Conservation (phyloP, 2,797 vertebrate genomes). For the Anomalospiza imberbis region DNA sequence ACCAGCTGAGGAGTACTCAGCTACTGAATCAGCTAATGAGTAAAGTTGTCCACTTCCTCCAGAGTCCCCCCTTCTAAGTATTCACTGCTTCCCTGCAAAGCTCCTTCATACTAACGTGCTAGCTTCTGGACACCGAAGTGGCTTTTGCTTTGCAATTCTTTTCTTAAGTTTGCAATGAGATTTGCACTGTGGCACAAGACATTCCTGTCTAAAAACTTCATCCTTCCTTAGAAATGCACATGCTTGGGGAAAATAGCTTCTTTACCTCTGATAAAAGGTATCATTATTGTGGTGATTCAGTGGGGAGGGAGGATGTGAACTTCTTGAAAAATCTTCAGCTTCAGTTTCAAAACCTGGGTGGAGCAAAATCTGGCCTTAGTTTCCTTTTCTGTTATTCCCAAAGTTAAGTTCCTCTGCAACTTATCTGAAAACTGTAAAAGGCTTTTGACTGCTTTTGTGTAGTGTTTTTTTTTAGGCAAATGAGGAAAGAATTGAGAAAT, state of each 20-base stretch:
- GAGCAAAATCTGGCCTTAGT: neutral
- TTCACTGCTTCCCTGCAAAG: neutral
- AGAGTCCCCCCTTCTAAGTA: constrained; percentile 23
- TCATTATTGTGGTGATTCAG: neutral
- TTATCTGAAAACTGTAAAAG: neutral
- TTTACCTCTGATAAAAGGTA: neutral
- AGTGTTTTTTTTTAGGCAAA: neutral
- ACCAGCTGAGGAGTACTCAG: constrained; percentile 49
- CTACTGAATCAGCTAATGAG: constrained; percentile 56
- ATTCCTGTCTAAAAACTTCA: neutral
- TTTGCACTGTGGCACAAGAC: neutral
- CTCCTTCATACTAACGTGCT: neutral
- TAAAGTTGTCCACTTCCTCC: constrained; percentile 33
- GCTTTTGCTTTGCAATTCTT: neutral
- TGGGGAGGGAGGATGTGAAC: neutral
- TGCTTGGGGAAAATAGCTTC: neutral
- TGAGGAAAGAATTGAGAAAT: neutral
- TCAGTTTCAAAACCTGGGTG: neutral
- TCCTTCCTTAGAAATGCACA: neutral
- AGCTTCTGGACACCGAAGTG: neutral
- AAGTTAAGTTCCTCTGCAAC: neutral
- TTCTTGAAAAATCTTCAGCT: neutral
- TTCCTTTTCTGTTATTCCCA: neutral
- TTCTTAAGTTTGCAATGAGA: neutral
- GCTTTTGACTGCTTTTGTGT: neutral